Evolutionary conservation across 2,888 invertebrate species (phyloP).

Genomic region (Sussaba pulchella): DNA sequence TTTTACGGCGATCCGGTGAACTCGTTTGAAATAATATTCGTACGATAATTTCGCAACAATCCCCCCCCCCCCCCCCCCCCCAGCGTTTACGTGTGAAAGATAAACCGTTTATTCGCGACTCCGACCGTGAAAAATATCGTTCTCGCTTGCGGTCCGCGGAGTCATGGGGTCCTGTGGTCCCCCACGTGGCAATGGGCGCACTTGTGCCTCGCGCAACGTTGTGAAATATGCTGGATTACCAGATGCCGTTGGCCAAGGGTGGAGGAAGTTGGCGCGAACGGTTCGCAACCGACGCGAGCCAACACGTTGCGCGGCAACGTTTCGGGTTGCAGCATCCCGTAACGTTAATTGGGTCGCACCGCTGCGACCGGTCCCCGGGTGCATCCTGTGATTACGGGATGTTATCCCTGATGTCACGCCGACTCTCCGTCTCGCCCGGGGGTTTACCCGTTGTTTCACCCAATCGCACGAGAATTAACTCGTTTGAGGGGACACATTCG

Average conservation of each 20-base stretch:
- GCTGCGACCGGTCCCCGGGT: conserved; percentile 43
- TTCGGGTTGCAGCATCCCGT: conserved; percentile 14
- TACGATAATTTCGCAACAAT: conserved; percentile 43
- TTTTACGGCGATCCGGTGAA: conserved; percentile 22
- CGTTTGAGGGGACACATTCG: too few species aligned
- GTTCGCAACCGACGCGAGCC: conserved; percentile 32
- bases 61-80: too few species aligned
- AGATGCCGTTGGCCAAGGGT: conserved; percentile 42
- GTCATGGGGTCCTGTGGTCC: conserved; percentile 32
- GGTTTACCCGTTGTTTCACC: conserved; percentile 20
- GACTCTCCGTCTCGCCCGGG: conserved; percentile 7
- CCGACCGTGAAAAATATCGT: conserved; percentile 41
- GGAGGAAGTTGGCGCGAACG: conserved; percentile 53
- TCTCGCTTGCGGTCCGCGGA: conserved; percentile 56
- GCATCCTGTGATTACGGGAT: conserved; percentile 45
- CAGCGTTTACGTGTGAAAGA: conserved; percentile 42
- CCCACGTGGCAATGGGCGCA: too few species aligned
- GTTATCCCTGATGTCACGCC: conserved; percentile 53
- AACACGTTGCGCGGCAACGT: conserved; percentile 6
- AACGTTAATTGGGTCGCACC: conserved; percentile 50
- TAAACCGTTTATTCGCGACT: conserved; percentile 59
- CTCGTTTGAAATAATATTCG: conserved; percentile 16
- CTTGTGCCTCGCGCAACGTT: background rate
- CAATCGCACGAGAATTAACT: conserved; percentile 2
- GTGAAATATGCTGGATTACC: conserved; percentile 58